These are phyloP conservation scores for Alosa alosa DNA, from an alignment of 2,113 vertebrate genomes.

Conservation along the genomic window DNA sequence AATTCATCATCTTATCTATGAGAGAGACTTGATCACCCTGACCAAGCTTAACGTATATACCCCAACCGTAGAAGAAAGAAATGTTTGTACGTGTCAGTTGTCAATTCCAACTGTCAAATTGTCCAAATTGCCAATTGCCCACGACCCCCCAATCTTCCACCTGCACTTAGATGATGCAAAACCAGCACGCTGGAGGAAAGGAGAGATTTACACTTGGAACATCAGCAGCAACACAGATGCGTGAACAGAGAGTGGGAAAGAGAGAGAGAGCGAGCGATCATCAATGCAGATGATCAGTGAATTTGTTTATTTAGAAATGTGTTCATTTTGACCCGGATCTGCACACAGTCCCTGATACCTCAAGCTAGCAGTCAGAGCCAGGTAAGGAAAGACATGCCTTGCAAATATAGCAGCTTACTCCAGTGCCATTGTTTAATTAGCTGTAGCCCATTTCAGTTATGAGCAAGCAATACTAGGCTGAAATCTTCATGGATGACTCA, in stretches of 20 bases:
- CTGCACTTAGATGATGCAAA: not conserved
- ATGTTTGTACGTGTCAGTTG: not conserved
- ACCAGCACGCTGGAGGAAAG: not conserved
- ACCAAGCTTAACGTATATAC: not conserved
- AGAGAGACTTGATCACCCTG: not conserved
- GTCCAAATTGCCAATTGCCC: too few species aligned
- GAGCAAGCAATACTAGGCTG: not conserved
- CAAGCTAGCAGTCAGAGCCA: not conserved
- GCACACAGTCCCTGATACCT: not conserved
- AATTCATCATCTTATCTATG: not conserved
- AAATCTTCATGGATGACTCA: not conserved
- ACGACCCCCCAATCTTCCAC: too few species aligned
- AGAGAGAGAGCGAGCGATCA: not conserved
- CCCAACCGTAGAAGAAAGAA: not conserved
- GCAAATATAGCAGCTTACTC: not conserved
- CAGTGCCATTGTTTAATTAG: not conserved
- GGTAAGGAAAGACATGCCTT: not conserved
- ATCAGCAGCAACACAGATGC: not conserved
- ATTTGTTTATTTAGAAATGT: not conserved
- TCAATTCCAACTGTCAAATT: not conserved
- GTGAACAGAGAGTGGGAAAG: not conserved
- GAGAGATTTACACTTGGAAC: not conserved
- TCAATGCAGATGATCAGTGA: not conserved
- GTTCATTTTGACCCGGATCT: not conserved
- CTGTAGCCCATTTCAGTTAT: not conserved